Percentiles rank a stretch among this genome's conserved stretches.
These are phyloP conservation scores for Pocillopora verrucosa DNA, from an alignment of 64 coral and sea anemone genomes.

Conservation along the genomic window DNA sequence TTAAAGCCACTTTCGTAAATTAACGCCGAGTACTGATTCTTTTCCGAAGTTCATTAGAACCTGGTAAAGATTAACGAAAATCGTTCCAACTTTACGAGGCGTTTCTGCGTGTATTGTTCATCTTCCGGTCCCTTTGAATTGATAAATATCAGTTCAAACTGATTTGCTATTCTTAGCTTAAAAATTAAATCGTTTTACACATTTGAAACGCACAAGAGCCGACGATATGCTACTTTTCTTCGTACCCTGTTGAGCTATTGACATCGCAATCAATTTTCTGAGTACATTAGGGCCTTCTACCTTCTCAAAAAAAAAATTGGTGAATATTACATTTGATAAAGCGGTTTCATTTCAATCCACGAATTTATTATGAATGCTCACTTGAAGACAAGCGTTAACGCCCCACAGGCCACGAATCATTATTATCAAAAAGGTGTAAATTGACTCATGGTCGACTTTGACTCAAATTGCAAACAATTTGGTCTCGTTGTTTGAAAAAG, in stretches of 20 bases:
- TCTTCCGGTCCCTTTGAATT: not conserved
- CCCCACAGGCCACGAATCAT: not conserved
- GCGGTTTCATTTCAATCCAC: not conserved
- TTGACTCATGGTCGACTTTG: not conserved
- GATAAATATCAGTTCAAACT: constrained; percentile 5
- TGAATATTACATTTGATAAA: not conserved
- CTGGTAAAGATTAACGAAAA: not conserved
- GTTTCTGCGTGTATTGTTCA: not conserved
- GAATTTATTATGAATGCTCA: constrained; percentile 18
- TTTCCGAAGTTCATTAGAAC: not conserved
- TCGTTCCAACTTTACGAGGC: not conserved
- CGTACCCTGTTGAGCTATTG: constrained; percentile 18
- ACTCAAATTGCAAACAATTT: not conserved
- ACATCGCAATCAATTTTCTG: constrained; percentile 3
- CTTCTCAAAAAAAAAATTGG: not conserved
- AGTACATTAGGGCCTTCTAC: not conserved
- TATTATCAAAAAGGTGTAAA: not conserved
- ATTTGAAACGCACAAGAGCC: constrained; percentile 14
- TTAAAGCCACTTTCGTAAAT: constrained; percentile 7
- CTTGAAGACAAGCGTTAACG: not conserved
- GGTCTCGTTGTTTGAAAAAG: not conserved
- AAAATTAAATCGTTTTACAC: constrained; percentile 11
- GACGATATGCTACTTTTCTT: not conserved
- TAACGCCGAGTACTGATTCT: not conserved
- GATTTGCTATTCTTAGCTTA: constrained; percentile 12